Evolutionary conservation across 2,888 invertebrate species (phyloP).

Genomic region (Acrocyrtus sp.): DNA sequence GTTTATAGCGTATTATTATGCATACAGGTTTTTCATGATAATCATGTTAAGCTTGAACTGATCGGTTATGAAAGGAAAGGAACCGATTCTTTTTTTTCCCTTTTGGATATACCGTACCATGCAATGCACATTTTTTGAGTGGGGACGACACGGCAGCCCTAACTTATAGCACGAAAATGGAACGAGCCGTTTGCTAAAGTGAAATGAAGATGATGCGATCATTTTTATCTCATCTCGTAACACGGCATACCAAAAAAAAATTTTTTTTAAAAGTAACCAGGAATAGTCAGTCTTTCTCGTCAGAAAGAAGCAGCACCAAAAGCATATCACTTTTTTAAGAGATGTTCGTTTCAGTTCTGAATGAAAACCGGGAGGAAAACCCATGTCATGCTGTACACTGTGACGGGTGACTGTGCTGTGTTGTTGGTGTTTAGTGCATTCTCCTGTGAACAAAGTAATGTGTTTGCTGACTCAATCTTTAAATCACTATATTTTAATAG

Average conservation of each 20-base stretch:
- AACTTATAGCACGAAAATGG: too few species aligned
- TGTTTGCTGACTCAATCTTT: neutral
- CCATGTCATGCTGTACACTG: neutral
- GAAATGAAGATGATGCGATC: conserved; percentile 12
- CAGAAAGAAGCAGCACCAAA: conserved; percentile 7
- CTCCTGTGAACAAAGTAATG: neutral
- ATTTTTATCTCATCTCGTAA: neutral
- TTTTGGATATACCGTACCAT: too few species aligned
- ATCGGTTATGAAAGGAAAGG: too few species aligned
- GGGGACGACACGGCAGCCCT: too few species aligned
- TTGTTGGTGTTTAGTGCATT: neutral
- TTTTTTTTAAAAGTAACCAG: too few species aligned
- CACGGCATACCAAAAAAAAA: too few species aligned
- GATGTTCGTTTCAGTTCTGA: conserved; percentile 17
- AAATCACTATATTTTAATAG: too few species aligned
- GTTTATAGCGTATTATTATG: neutral
- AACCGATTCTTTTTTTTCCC: too few species aligned
- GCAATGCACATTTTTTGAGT: too few species aligned
- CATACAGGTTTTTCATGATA: neutral
- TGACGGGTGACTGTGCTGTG: neutral
- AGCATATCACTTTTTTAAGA: conserved; percentile 29
- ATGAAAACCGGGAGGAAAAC: conserved; percentile 5
- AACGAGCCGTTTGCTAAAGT: too few species aligned
- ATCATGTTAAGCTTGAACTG: too few species aligned
- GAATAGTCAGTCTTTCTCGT: too few species aligned